phyloP scores from a whole-genome alignment of 2,113 vertebrate genomes.

The Isurus oxyrinchus region DNA sequence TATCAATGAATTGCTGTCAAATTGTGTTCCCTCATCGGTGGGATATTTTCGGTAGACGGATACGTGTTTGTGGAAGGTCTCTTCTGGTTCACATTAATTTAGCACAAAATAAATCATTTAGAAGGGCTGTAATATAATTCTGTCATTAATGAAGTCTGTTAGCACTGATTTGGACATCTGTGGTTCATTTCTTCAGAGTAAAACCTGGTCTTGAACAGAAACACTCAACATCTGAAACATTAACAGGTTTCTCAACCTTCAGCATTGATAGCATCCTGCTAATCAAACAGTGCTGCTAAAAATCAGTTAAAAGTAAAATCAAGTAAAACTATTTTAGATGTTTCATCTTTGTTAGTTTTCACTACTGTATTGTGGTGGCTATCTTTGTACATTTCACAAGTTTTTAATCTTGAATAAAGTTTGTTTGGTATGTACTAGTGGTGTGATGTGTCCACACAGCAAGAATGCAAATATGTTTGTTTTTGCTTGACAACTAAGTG shows the following conservation, averaged over 20 bases:
- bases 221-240: slow-evolving; percentile 42
- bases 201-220: slow-evolving; percentile 35
- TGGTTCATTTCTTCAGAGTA: slow-evolving; percentile 38
- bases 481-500: background rate
- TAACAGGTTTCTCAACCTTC: slow-evolving; percentile 42
- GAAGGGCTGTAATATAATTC: slow-evolving; percentile 40
- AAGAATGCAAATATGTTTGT: background rate
- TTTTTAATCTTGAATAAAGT: background rate
- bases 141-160: slow-evolving; percentile 46
- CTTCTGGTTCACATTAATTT: slow-evolving; percentile 47
- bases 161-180: slow-evolving; percentile 46
- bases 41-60: background rate
- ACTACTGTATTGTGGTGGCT: background rate
- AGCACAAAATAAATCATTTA: slow-evolving; percentile 41
- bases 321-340: background rate
- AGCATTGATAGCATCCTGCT: slow-evolving; percentile 43
- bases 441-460: background rate
- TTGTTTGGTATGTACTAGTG: background rate
- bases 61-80: background rate
- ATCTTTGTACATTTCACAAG: slow-evolving; percentile 44
- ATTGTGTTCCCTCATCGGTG: slow-evolving; percentile 7
- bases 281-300: background rate
- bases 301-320: background rate
- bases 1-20: background rate
- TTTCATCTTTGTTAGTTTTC: background rate